Evolutionary conservation across 2,113 vertebrate genomes (phyloP).

Genomic region (Anser brachyrhynchus): DNA sequence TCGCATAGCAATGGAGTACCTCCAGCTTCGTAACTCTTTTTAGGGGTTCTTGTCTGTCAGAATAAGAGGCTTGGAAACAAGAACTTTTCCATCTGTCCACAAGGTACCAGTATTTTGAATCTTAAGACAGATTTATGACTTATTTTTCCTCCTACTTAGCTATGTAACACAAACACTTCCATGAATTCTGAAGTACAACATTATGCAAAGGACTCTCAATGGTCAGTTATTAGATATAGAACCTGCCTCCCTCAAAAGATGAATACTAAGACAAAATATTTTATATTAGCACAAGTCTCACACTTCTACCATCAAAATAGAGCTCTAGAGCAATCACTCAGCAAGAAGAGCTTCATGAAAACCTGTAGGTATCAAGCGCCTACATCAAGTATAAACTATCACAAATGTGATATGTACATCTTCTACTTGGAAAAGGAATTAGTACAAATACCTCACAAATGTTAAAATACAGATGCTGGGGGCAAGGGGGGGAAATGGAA

Average conservation of each 20-base stretch:
- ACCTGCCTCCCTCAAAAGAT: not conserved
- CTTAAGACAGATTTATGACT: not conserved
- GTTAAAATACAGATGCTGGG: not conserved
- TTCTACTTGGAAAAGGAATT: not conserved
- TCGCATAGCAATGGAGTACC: rapidly evolving
- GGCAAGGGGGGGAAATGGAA: not conserved
- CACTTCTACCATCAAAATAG: not conserved
- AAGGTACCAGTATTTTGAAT: not conserved
- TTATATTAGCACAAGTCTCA: not conserved
- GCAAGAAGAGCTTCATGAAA: not conserved
- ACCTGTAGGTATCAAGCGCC: not conserved
- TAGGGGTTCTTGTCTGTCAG: not conserved
- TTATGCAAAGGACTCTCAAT: not conserved
- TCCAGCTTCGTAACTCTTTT: not conserved
- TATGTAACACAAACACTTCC: not conserved
- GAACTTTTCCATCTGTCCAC: not conserved
- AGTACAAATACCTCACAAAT: not conserved
- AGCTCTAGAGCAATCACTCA: not conserved
- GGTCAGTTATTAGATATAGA: not conserved
- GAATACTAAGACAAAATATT: not conserved
- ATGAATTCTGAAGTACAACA: not conserved
- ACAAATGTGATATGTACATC: not conserved
- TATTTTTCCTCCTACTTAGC: not conserved
- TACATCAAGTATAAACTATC: not conserved
- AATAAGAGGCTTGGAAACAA: not conserved